Conservation (phyloP, 2,888 invertebrate species). For the Hoplodrina blanda region DNA sequence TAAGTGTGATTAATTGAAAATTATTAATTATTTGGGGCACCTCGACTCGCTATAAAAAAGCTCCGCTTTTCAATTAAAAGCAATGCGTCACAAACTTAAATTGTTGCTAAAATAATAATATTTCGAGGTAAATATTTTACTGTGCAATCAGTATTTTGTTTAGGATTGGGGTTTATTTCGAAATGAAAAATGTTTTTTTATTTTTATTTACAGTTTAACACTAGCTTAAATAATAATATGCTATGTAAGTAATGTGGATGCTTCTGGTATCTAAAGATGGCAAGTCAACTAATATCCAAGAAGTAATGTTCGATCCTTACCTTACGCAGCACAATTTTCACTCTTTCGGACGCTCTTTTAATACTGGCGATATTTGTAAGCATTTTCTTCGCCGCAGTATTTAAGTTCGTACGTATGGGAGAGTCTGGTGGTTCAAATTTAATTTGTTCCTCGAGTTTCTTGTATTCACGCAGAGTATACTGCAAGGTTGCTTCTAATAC, state of each 20-base stretch:
- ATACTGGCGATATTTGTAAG: conserved; percentile 75
- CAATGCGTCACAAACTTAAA: no score
- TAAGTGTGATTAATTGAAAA: no score
- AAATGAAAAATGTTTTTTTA: no score
- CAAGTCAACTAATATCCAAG: neutral
- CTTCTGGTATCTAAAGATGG: neutral
- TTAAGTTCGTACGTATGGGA: conserved; percentile 69
- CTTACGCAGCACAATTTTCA: conserved; percentile 77
- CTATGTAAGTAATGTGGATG: neutral
- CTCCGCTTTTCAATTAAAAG: no score
- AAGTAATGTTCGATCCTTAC: conserved; percentile 62
- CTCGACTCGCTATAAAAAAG: no score
- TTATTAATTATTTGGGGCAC: no score
- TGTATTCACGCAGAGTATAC: conserved; percentile 87
- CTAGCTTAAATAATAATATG: no score
- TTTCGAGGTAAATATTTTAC: no score
- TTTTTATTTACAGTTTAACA: no score
- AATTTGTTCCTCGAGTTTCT: conserved; percentile 74
- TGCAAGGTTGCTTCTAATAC: conserved; percentile 90
- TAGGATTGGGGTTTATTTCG: no score
- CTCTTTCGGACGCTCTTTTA: conserved; percentile 74
- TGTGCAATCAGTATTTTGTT: no score
- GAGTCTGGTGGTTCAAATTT: conserved; percentile 83
- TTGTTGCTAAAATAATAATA: no score
- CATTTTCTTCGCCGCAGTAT: conserved; percentile 73